Conservation (phyloP, 1,140 invertebrate species). For the Eupeodes corollae region DNA sequence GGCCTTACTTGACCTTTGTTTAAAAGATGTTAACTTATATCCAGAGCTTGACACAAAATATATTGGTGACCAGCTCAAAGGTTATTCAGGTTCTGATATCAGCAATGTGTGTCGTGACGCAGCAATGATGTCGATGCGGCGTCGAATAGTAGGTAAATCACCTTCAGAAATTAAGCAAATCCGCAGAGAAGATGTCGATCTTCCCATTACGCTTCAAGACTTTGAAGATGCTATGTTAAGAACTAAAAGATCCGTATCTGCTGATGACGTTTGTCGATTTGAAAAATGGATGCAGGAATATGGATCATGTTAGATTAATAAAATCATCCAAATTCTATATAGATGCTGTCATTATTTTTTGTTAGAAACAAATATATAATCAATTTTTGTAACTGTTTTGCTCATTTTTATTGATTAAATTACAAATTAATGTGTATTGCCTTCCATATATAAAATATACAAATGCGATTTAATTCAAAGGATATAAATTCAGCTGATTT, state of each 20-base stretch:
- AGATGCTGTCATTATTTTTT: too few relatives aligned
- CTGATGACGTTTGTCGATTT: constrained; percentile 86
- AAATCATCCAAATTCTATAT: too few relatives aligned
- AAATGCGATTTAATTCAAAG: too few relatives aligned
- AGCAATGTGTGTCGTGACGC: constrained; percentile 97
- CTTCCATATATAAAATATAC: too few relatives aligned
- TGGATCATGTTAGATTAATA: constrained; percentile 61
- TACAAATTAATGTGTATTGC: too few relatives aligned
- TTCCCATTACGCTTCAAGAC: constrained; percentile 80
- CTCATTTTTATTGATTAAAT: too few relatives aligned
- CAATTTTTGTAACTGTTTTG: too few relatives aligned
- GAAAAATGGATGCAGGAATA: constrained; percentile 95
- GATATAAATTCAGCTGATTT: too few relatives aligned
- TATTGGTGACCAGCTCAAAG: constrained; percentile 74
- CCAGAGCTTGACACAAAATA: constrained; percentile 64
- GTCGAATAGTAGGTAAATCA: constrained; percentile 81
- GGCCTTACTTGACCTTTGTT: constrained; percentile 79
- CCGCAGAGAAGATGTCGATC: constrained; percentile 86
- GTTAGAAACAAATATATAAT: too few relatives aligned
- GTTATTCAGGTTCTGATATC: constrained; percentile 96
- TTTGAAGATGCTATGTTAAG: constrained; percentile 80
- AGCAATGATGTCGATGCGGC: constrained; percentile 97
- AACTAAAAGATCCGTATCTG: constrained; percentile 89
- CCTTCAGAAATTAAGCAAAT: constrained; percentile 88
- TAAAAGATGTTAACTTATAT: constrained; percentile 78